These are phyloP conservation scores for Morinoia aosen DNA, from an alignment of 2,888 invertebrate genomes.

Conservation along the genomic window DNA sequence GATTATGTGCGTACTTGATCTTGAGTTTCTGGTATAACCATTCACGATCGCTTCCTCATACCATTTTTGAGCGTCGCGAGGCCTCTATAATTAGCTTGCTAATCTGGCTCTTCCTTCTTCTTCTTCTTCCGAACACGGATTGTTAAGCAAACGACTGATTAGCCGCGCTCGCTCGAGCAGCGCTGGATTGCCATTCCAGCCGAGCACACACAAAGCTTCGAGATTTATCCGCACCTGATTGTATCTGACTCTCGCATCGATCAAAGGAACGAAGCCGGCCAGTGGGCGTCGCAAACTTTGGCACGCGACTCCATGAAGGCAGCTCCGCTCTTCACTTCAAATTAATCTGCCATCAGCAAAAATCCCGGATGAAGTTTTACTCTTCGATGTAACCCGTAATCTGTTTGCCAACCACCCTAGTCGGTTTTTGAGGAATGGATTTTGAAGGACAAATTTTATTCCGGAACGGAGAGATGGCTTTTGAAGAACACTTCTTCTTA, in stretches of 20 bases:
- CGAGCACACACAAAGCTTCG: neutral
- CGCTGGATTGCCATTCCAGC: neutral
- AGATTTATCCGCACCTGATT: neutral
- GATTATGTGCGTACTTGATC: neutral
- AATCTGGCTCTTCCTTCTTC: neutral
- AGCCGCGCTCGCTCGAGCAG: neutral
- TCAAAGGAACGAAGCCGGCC: neutral
- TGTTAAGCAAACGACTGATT: neutral
- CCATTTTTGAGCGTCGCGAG: neutral
- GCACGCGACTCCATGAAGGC: neutral
- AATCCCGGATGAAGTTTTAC: neutral
- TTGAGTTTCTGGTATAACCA: neutral
- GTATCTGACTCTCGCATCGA: slow-evolving; percentile 12
- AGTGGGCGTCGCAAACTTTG: neutral
- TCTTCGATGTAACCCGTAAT: neutral
- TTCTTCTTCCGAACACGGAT: neutral
- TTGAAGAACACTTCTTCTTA: neutral
- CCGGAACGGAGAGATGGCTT: neutral
- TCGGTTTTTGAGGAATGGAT: neutral
- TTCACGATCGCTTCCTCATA: neutral
- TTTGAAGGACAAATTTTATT: neutral
- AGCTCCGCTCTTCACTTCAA: neutral
- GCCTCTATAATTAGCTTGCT: neutral
- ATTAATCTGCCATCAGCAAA: neutral
- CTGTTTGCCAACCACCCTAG: neutral